These are phyloP conservation scores for Cotesia typhae DNA, from an alignment of 1,140 invertebrate genomes.

Conservation along the genomic window DNA sequence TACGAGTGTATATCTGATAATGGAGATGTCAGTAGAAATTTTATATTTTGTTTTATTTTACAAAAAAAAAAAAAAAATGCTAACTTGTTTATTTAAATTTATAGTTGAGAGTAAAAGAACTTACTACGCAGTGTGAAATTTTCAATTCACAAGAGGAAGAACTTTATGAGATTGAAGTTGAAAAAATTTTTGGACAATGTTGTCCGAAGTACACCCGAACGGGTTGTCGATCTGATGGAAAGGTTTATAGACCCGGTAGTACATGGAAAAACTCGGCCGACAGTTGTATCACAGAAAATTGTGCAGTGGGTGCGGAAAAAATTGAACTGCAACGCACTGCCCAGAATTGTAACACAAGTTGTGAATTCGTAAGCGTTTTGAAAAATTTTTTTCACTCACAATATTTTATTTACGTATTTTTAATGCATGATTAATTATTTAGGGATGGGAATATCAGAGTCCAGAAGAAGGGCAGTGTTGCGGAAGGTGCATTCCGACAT, in stretches of 20 bases:
- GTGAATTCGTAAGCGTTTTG: constrained; percentile 53
- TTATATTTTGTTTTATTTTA: background rate
- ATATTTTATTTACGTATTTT: constrained; percentile 18
- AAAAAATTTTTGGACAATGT: constrained; percentile 64
- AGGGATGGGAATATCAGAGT: constrained; percentile 69
- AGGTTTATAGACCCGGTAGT: constrained; percentile 68
- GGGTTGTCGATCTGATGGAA: constrained; percentile 68
- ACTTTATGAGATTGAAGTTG: constrained; percentile 65
- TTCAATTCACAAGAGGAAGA: constrained; percentile 55
- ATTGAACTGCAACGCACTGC: constrained; percentile 64
- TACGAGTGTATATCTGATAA: constrained; percentile 68
- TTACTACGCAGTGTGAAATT: constrained; percentile 59
- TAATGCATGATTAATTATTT: constrained; percentile 21
- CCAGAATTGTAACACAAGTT: constrained; percentile 68
- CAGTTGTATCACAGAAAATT: constrained; percentile 71
- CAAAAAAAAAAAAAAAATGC: background rate
- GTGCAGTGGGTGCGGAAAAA: constrained; percentile 64
- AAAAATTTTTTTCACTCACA: constrained; percentile 13
- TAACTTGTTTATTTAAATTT: constrained; percentile 32
- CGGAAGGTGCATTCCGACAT: constrained; percentile 73
- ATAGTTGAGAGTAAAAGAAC: constrained; percentile 62
- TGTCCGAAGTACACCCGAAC: constrained; percentile 66
- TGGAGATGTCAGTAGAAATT: constrained; percentile 63
- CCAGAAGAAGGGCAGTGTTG: constrained; percentile 70
- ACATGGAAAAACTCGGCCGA: constrained; percentile 67